Conservation (phyloP, 2,888 invertebrate species). For the Lithophane socia region DNA sequence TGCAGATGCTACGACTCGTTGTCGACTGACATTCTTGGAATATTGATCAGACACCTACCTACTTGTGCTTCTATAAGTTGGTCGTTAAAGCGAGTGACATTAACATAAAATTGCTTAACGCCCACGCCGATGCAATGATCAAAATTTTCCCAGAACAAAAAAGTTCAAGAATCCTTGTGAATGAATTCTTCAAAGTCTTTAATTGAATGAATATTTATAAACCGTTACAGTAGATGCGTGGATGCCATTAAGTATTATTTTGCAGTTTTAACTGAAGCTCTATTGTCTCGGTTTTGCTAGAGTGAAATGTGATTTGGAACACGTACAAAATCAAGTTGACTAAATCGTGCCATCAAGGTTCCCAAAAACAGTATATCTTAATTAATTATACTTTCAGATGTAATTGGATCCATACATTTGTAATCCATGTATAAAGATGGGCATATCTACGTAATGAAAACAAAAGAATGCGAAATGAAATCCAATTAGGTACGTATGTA, state of each 20-base stretch:
- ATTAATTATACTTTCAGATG: conserved; percentile 48
- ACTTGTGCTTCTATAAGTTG: conserved; percentile 20
- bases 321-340: background rate
- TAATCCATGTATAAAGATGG: conserved; percentile 49
- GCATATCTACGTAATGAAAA: conserved; percentile 50
- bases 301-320: background rate
- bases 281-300: background rate
- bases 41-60: conserved; percentile 46
- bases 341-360: conserved; percentile 2
- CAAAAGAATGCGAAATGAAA: conserved; percentile 61
- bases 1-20: conserved; percentile 42
- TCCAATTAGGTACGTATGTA: conserved; percentile 58
- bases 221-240: background rate
- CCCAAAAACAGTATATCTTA: conserved; percentile 16
- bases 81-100: conserved; percentile 47
- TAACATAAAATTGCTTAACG: conserved; percentile 50
- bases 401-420: conserved; percentile 44
- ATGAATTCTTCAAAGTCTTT: conserved; percentile 46
- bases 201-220: conserved; percentile 48
- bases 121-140: conserved; percentile 30
- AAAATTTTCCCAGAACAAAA: conserved; percentile 36
- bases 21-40: conserved; percentile 42
- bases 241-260: background rate
- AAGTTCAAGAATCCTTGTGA: conserved; percentile 30
- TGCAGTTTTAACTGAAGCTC: background rate